A percentile compares a stretch with the other conserved stretches of the same genome.
phyloP scores from a whole-genome alignment of 2,797 vertebrate species.

The Sebastolobus altivelis region DNA sequence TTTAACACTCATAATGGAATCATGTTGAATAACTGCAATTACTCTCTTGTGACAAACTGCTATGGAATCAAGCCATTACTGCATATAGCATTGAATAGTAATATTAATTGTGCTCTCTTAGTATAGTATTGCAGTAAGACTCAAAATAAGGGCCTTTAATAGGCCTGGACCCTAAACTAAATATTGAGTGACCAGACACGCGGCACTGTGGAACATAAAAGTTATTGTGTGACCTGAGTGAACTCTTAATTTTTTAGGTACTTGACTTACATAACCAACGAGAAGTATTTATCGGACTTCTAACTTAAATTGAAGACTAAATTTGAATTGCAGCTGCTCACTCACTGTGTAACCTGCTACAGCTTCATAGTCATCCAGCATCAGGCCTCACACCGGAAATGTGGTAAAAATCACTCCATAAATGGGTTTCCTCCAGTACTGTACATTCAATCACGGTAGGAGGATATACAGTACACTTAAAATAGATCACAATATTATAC shows the following conservation, averaged over 20 bases:
- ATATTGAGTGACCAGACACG: neutral
- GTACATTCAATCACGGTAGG: slow-evolving; percentile 30
- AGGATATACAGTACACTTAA: slow-evolving; percentile 39
- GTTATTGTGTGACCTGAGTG: neutral
- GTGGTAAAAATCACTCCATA: slow-evolving; percentile 3
- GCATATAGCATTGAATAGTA: neutral
- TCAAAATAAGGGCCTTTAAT: neutral
- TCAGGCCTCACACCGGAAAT: slow-evolving; percentile 18
- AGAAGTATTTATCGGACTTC: neutral
- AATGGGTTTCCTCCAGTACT: slow-evolving; percentile 25
- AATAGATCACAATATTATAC: slow-evolving; percentile 46
- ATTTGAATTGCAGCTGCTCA: neutral
- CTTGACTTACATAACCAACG: neutral
- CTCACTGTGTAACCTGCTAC: neutral
- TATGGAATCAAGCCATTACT: neutral
- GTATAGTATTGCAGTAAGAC: too few species aligned
- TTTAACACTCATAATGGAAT: neutral
- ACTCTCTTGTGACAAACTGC: neutral
- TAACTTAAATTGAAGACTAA: neutral
- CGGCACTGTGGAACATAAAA: neutral
- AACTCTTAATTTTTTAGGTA: neutral
- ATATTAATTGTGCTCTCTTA: neutral
- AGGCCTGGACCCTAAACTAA: neutral
- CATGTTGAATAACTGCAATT: neutral
- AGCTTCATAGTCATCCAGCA: neutral